These are phyloP conservation scores for Actinernus sp. DNA, from an alignment of 92 coral and sea anemone genomes.

Conservation along the genomic window DNA sequence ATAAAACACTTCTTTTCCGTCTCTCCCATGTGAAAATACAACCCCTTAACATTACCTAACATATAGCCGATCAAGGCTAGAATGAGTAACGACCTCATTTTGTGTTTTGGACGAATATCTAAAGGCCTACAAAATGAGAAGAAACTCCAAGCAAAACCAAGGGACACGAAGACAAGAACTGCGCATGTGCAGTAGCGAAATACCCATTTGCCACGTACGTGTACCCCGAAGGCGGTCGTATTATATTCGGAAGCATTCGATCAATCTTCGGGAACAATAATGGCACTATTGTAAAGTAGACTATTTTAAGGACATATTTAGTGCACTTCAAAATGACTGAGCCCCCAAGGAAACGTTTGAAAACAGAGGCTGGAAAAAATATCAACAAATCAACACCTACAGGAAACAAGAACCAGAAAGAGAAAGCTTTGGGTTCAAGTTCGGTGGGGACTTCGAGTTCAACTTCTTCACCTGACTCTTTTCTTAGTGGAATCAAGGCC, in stretches of 20 bases:
- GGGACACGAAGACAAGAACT: conserved; percentile 33
- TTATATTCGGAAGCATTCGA: conserved; percentile 15
- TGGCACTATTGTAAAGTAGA: no score
- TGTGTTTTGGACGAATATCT: conserved; percentile 13
- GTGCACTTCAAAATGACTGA: background rate
- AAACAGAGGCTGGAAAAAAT: no score
- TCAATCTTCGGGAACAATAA: background rate
- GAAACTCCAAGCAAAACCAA: background rate
- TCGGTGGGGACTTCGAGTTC: no score
- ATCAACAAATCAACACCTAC: no score
- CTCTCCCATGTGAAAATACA: conserved; percentile 99
- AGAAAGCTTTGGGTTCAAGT: no score
- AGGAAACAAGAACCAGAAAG: no score
- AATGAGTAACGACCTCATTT: conserved; percentile 10
- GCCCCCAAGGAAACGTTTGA: background rate
- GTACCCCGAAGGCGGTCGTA: conserved; percentile 46
- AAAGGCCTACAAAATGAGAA: background rate
- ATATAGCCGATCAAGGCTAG: conserved; percentile 44
- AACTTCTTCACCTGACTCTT: background rate
- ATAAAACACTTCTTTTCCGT: conserved; percentile 99
- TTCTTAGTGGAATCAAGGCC: conserved; percentile 61
- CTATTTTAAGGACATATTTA: no score
- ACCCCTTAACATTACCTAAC: conserved; percentile 59
- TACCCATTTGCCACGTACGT: conserved; percentile 49
- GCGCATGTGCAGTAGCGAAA: conserved; percentile 36